A percentile compares a stretch with the other conserved stretches of the same genome.
These are phyloP conservation scores for Phocoena phocoena DNA, from an alignment of 2,113 vertebrate species.

Conservation along the genomic window DNA sequence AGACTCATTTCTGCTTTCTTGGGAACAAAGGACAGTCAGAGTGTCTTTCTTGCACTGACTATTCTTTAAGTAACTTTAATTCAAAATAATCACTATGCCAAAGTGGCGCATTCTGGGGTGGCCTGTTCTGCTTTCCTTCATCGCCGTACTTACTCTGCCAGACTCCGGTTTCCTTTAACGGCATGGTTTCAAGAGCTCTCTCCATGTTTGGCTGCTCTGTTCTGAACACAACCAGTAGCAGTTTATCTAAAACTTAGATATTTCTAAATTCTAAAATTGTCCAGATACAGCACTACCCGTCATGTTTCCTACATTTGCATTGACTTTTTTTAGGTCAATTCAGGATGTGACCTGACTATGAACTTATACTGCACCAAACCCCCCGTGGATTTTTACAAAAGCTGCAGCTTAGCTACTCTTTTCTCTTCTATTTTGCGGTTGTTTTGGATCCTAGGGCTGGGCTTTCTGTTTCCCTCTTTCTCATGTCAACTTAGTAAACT, in stretches of 20 bases:
- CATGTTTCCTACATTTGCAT: neutral
- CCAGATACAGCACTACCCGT: neutral
- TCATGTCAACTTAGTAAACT: constrained; percentile 49
- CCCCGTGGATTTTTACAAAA: neutral
- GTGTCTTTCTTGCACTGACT: too few relatives aligned
- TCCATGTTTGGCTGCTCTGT: neutral
- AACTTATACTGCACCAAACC: neutral
- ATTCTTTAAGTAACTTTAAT: neutral
- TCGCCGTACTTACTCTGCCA: neutral
- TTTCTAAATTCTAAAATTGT: neutral
- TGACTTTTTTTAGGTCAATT: neutral
- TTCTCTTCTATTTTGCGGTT: neutral
- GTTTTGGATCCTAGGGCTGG: neutral
- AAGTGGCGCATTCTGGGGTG: neutral
- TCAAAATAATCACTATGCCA: neutral
- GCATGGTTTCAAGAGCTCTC: neutral
- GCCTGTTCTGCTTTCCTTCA: neutral
- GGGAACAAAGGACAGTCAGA: too few relatives aligned
- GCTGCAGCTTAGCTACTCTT: neutral
- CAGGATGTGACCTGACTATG: neutral
- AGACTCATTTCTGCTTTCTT: too few relatives aligned
- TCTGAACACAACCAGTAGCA: neutral
- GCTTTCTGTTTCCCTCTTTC: constrained; percentile 3
- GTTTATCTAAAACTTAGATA: neutral
- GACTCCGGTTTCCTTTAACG: neutral